Percentiles rank a stretch among this genome's conserved stretches.
phyloP scores from a whole-genome alignment of 2,888 invertebrate species.

The Chamaedrilus cognettii region DNA sequence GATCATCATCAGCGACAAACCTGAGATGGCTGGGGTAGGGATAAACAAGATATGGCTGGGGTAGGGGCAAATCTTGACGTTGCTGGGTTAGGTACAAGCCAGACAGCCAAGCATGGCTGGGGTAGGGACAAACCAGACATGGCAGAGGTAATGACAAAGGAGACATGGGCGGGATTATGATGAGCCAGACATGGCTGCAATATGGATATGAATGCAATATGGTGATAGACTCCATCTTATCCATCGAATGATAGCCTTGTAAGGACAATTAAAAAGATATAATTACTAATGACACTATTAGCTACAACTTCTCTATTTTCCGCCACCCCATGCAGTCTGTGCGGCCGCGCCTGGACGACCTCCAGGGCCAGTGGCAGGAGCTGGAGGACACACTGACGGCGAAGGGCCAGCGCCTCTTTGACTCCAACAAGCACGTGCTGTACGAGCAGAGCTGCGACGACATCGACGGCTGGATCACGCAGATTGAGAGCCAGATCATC shows the following conservation, averaged over 20 bases:
- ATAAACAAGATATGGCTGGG: background rate
- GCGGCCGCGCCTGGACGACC: conserved; percentile 79
- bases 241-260: too few species aligned
- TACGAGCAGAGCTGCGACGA: conserved; percentile 98
- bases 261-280: too few species aligned
- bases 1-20: conserved; percentile 90
- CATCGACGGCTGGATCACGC: conserved; percentile 98
- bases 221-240: too few species aligned
- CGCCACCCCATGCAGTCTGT: conserved; percentile 75
- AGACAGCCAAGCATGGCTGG: too few species aligned
- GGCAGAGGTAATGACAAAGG: conserved; percentile 62
- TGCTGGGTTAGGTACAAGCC: too few species aligned
- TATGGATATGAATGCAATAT: too few species aligned
- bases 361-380: conserved; percentile 76
- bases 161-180: too few species aligned
- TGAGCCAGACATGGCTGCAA: too few species aligned
- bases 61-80: too few species aligned
- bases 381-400: conserved; percentile 83
- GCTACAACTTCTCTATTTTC: too few species aligned
- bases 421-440: conserved; percentile 78
- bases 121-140: conserved; percentile 97
- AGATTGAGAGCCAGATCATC: conserved; percentile 85
- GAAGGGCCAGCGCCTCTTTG: conserved; percentile 91
- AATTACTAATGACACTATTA: too few species aligned
- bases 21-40: conserved; percentile 73